These are phyloP conservation scores for Eulemur macaco DNA, from an alignment of 2,113 vertebrate genomes.

Conservation along the genomic window DNA sequence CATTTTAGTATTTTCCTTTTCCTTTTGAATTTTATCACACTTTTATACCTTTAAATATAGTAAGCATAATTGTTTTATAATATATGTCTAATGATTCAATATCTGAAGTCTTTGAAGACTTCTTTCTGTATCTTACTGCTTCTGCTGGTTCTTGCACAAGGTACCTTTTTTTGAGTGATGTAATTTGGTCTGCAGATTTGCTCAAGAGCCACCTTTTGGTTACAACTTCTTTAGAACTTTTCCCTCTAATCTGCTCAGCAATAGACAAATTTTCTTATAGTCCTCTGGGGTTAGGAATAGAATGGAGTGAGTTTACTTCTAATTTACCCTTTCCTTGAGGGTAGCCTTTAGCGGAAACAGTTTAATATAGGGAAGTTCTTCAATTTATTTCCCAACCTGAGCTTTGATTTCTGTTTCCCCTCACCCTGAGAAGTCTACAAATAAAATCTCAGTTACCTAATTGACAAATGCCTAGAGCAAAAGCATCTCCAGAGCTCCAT, in stretches of 20 bases:
- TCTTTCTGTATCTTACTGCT: background rate
- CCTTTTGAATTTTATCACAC: background rate
- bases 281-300: background rate
- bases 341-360: background rate
- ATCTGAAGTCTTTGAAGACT: background rate
- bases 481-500: background rate
- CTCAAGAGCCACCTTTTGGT: background rate
- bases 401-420: background rate
- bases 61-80: background rate
- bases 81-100: background rate
- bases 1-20: slow-evolving; percentile 18
- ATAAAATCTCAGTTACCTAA: too few relatives aligned
- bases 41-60: background rate
- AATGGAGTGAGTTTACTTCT: background rate
- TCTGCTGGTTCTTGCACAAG: background rate
- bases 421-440: background rate
- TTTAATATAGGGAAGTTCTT: background rate
- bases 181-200: background rate
- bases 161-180: background rate
- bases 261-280: background rate
- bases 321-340: background rate
- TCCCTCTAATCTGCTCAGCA: background rate
- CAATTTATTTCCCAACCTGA: background rate
- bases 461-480: background rate
- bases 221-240: background rate